Evolutionary conservation across 2,797 vertebrate species (phyloP), one percentile per base, ranked within the genome.

Genomic region (Aphelocoma californica): DNA sequence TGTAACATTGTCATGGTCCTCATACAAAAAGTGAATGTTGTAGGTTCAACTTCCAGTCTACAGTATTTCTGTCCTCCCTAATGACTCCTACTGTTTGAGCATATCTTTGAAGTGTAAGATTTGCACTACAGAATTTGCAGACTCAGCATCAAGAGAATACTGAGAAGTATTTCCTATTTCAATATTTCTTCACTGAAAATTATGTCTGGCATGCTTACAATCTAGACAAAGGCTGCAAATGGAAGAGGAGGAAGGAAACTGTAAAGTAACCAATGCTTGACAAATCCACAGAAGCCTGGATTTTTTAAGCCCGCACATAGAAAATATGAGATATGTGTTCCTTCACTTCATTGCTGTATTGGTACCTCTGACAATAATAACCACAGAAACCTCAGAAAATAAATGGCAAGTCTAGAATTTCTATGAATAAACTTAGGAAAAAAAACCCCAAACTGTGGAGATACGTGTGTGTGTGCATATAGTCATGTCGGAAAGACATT

Each of bases 271-370:
- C 69, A 83, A 34, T 40, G 45, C 65, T 81, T 94, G 29, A 95
- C 95, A 94, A 96, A 90, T 91, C 44, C 86, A 94, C 84, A 83
- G 28, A 81, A 95, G 93, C 93, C 93, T 94, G 91, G 65, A 93
- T 72, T 81, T 89, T 96, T 94, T 91, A 56, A 84, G 58, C 60
- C 84, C 2, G 0, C 65, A 86, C 45, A 42, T 21, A 93, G 53
- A 91, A 94, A 91, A 78, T 77, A 79, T 28, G 60, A 80, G 57
- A 61, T 64, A 50, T 32, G 26, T 67, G 24, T 91, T 95, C 54
- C 84, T 93, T 90, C 88, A 84, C 29, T 92, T 78, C 56, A 58
- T 34, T 90, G 45, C 60, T 58, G 16, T 54, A 45, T 73, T 89
- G 74, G 48, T 85, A 73, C n/a, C 28, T 79, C 75, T 74, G 81